These are phyloP conservation scores for Schmidtea mediterranea DNA, from an alignment of 1,140 invertebrate genomes.

Conservation along the genomic window DNA sequence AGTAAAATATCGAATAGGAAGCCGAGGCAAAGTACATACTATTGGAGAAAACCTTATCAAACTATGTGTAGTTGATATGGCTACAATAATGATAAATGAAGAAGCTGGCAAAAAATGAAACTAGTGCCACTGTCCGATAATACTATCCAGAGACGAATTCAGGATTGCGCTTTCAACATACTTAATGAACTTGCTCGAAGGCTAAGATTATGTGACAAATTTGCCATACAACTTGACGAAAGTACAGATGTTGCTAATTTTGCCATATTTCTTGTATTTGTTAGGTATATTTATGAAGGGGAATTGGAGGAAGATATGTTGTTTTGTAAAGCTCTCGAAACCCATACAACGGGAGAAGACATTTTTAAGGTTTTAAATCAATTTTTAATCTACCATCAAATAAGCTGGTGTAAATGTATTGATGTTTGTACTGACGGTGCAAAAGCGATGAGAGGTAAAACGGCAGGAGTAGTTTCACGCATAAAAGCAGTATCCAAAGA, in stretches of 20 bases:
- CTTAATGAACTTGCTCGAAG: too few species aligned
- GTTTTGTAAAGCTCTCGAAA: conserved; percentile 10
- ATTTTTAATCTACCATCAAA: background rate
- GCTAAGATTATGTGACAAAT: background rate
- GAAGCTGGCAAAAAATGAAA: too few species aligned
- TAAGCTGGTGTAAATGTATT: conserved; percentile 2
- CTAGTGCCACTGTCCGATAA: too few species aligned
- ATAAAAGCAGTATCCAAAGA: background rate
- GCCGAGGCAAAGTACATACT: too few species aligned
- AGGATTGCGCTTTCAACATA: too few species aligned
- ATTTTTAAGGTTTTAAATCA: conserved; percentile 8
- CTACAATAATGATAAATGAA: too few species aligned
- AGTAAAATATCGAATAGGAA: too few species aligned
- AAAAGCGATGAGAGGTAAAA: conserved; percentile 1
- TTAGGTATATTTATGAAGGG: conserved; percentile 9
- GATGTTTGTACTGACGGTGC: conserved; percentile 7
- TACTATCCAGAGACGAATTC: too few species aligned
- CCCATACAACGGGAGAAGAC: conserved; percentile 7
- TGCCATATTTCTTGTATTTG: conserved; percentile 8
- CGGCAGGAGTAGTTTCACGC: background rate
- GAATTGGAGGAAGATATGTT: conserved; percentile 11
- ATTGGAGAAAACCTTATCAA: too few species aligned
- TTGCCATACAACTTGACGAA: conserved; percentile 9
- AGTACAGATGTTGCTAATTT: conserved; percentile 9
- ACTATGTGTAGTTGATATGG: too few species aligned